These are phyloP conservation scores for Drosophila navojoa DNA, from an alignment of 1,140 invertebrate genomes.

Conservation along the genomic window DNA sequence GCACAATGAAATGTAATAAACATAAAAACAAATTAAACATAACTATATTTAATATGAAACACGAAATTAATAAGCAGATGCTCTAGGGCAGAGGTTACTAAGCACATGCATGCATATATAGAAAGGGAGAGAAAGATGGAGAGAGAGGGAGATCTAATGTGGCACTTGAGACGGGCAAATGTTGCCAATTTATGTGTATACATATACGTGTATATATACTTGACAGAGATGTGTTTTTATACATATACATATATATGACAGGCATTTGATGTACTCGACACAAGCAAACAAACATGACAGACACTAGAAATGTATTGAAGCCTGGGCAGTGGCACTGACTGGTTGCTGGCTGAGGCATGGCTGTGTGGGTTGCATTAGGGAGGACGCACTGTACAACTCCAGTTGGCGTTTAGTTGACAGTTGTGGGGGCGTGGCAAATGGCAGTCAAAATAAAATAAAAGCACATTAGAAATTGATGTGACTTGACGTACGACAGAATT, in stretches of 20 bases:
- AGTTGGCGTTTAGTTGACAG: conserved; percentile 29
- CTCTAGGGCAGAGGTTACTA: background rate
- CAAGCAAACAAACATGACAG: conserved; percentile 74
- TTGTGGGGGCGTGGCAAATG: conserved; percentile 16
- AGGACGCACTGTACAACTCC: background rate
- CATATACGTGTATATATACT: conserved; percentile 5
- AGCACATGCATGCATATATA: background rate
- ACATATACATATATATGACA: conserved; percentile 39
- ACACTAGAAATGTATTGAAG: conserved; percentile 37
- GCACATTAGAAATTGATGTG: conserved; percentile 46
- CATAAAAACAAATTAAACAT: conserved; percentile 30
- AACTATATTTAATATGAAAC: conserved; percentile 11
- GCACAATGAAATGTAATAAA: conserved; percentile 62
- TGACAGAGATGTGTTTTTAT: background rate
- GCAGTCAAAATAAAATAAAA: conserved; percentile 19
- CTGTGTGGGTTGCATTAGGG: background rate
- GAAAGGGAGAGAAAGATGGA: background rate
- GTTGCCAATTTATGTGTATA: conserved; percentile 54
- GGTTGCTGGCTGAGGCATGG: background rate
- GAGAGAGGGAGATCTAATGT: no score
- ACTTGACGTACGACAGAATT: conserved; percentile 18
- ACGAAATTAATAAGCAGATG: conserved; percentile 4
- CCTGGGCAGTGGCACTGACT: background rate
- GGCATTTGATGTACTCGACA: conserved; percentile 63
- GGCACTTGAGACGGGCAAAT: conserved; percentile 37